A percentile compares a stretch with the other conserved stretches of the same genome.
Evolutionary conservation across 1,140 invertebrate species (phyloP).

Genomic region (Hesperophylax magnus): DNA sequence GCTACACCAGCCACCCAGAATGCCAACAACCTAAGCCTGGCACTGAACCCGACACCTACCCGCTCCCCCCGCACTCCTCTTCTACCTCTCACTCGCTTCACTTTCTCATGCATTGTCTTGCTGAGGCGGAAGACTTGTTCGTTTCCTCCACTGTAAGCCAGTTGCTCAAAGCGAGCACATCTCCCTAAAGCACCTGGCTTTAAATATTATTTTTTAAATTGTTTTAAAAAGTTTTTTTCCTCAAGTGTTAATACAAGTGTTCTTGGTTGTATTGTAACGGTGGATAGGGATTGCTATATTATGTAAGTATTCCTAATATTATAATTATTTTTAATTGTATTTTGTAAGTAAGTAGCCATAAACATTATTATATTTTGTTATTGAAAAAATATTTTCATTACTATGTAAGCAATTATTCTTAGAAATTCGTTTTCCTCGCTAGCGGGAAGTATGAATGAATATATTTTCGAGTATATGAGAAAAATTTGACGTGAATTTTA

Average conservation of each 20-base stretch:
- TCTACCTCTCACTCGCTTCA: background rate
- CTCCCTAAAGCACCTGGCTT: background rate
- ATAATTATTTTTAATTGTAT: background rate
- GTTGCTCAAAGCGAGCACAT: conserved; percentile 7
- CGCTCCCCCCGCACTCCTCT: background rate
- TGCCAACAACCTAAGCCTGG: background rate
- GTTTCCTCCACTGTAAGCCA: background rate
- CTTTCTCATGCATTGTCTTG: conserved; percentile 24
- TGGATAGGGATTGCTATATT: conserved; percentile 11
- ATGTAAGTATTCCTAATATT: background rate
- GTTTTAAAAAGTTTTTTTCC: background rate
- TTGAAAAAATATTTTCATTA: background rate
- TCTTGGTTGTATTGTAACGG: background rate
- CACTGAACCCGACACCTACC: background rate
- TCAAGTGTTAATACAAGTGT: background rate
- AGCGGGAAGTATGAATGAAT: background rate
- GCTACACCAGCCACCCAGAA: background rate
- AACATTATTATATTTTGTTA: background rate
- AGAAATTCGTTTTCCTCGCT: background rate
- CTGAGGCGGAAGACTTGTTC: background rate
- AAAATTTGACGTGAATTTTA: background rate
- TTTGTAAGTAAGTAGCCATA: background rate
- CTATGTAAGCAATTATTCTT: background rate
- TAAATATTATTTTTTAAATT: background rate
- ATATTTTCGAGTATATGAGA: background rate